These are phyloP conservation scores for Drosophila busckii DNA, from an alignment of 1,140 invertebrate genomes.

Conservation along the genomic window DNA sequence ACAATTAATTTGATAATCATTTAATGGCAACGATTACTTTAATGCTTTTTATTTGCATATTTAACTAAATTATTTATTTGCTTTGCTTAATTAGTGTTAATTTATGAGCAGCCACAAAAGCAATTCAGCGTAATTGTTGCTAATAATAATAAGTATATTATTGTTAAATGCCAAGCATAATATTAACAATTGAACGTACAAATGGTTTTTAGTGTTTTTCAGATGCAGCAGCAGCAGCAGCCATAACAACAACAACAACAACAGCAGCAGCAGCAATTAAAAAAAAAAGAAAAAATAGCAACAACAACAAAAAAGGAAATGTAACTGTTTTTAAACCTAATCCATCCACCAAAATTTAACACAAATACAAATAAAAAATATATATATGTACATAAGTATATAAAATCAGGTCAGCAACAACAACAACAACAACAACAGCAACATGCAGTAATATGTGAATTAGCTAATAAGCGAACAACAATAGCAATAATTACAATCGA, in stretches of 20 bases:
- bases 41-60: too few species aligned
- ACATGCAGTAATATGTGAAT: background rate
- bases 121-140: too few species aligned
- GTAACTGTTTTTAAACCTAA: constrained; percentile 46
- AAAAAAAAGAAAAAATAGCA: constrained; percentile 2
- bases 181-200: too few species aligned
- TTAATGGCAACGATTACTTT: too few species aligned
- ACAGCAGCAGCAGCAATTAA: constrained; percentile 24
- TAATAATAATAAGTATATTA: too few species aligned
- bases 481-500: constrained; percentile 1
- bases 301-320: constrained; percentile 8
- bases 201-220: too few species aligned
- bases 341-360: constrained; percentile 45
- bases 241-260: constrained; percentile 15
- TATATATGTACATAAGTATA: background rate
- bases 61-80: too few species aligned
- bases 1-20: too few species aligned
- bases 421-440: constrained; percentile 19
- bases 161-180: too few species aligned
- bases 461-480: constrained; percentile 1
- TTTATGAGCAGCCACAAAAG: too few species aligned
- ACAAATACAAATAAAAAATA: constrained; percentile 6
- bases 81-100: too few species aligned
- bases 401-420: constrained; percentile 6
- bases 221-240: constrained; percentile 7